These are phyloP conservation scores for Zaprionus lineosus DNA, from an alignment of 2,888 invertebrate genomes.

Conservation along the genomic window DNA sequence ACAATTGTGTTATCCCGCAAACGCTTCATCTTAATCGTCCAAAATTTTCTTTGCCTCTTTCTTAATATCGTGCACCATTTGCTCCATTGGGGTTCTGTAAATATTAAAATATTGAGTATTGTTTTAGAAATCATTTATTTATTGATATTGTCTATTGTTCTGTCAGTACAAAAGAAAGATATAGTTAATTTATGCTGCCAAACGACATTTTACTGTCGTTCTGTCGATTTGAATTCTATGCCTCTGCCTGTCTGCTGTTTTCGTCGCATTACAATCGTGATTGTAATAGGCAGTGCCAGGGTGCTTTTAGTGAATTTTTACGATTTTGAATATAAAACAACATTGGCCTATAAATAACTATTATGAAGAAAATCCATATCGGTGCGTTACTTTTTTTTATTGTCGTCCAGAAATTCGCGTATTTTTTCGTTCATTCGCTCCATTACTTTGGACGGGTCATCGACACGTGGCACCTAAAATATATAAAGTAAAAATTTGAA, in stretches of 20 bases:
- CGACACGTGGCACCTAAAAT: conserved; percentile 91
- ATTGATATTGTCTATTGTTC: not conserved
- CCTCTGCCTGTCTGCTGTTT: too few species aligned
- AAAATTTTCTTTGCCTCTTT: conserved; percentile 72
- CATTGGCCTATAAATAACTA: conserved; percentile 8
- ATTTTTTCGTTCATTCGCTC: conserved; percentile 83
- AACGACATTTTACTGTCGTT: too few species aligned
- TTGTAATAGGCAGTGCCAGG: too few species aligned
- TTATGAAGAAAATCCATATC: not conserved
- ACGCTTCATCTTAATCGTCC: conserved; percentile 48
- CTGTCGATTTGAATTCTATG: too few species aligned
- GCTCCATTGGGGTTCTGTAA: conserved; percentile 66
- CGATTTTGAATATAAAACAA: too few species aligned
- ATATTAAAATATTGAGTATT: not conserved
- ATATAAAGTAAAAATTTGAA: not conserved
- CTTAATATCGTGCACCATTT: conserved; percentile 70
- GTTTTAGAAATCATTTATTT: not conserved
- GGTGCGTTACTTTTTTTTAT: conserved; percentile 84
- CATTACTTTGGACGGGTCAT: conserved; percentile 89
- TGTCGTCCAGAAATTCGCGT: conserved; percentile 84
- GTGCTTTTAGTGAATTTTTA: too few species aligned
- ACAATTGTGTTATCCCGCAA: conserved; percentile 19
- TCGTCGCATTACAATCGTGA: too few species aligned
- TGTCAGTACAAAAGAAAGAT: too few species aligned
- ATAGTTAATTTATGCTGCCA: too few species aligned